Base-by-base conservation (phyloP, 2,888 invertebrate genomes). In the Exocentrus adspersus region DNA sequence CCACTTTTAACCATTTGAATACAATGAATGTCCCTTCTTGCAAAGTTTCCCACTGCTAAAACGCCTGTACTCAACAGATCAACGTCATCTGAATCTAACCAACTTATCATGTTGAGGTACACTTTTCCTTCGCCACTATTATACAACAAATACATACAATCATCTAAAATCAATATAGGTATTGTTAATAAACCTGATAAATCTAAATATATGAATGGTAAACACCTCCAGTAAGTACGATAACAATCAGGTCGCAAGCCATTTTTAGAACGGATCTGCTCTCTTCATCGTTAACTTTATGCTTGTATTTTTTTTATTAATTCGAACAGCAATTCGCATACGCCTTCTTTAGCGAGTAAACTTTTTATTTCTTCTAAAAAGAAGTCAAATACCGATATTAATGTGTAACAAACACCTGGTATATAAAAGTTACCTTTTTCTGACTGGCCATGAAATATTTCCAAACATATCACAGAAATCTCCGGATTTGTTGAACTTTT, bases 11-110 rank as follows among this genome's bases (percentile, higher is more conserved):
- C 94, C 90, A 96, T 92, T 66, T 90, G 87, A 51, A 89, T 87
- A 79, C 96, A 95, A 79, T 95, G 92, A 41, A 88, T 87, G 78
- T 96, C 95, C 70, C 91, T 91, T 43, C 95, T 85, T 0, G 95
- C 95, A 82, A 96, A 95, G 85, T 96, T 96, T 1, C 94, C 95
- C 70, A 95, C 86, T 0, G 94, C 94, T 67, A 95, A 84, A 2
- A 94, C 90, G 0, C 92, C 94, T 0, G 94, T 92, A n/a, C 91
- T 89, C 75, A 92, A 85, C 17, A 96, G 84, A 79, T 93, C 92
- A 66, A 89, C 87, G 78, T 92, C 90, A 17, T 86, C 82, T 0
- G 90, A 88, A 62, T 90, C 87, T 68, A 96, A 84, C 95, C 95
- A 96, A 28, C 86, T 85, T 53, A 92, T 86, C 84, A 92, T 88